phyloP scores from a whole-genome alignment of 2,797 vertebrate genomes.

The Scarus forsteni region DNA sequence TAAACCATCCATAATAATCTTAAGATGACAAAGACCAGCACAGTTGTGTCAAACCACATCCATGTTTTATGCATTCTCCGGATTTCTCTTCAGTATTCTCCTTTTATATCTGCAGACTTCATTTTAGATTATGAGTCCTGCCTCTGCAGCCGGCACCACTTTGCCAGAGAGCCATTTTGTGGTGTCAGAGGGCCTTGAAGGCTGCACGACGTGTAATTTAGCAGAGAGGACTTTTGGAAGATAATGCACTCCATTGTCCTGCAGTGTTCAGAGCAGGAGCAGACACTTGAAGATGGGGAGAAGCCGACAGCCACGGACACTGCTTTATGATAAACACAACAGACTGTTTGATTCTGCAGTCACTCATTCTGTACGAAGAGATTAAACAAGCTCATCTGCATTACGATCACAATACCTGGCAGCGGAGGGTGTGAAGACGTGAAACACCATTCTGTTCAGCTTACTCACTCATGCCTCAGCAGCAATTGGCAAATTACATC shows the following conservation, averaged over 20 bases:
- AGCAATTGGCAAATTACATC: slow-evolving; percentile 62
- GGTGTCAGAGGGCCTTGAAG: slow-evolving; percentile 18
- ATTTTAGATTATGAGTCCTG: slow-evolving; percentile 19
- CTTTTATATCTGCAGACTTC: slow-evolving; percentile 7
- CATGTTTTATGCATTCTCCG: not conserved
- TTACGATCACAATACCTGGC: slow-evolving; percentile 47
- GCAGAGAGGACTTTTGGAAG: slow-evolving; percentile 20
- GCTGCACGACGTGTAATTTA: slow-evolving; percentile 27
- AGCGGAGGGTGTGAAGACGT: slow-evolving; percentile 40
- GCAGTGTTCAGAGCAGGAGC: slow-evolving; percentile 20
- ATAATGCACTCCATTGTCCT: slow-evolving; percentile 24
- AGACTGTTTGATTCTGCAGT: slow-evolving; percentile 21
- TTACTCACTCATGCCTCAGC: slow-evolving; percentile 53
- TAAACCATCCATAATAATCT: no score
- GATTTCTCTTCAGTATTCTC: slow-evolving; percentile 17
- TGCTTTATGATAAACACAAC: not conserved
- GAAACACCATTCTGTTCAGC: slow-evolving; percentile 40
- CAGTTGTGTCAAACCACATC: no score
- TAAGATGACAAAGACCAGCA: no score
- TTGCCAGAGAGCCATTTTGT: slow-evolving; percentile 48
- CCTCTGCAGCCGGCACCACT: slow-evolving; percentile 25
- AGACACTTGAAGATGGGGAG: slow-evolving; percentile 8
- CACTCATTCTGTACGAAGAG: slow-evolving; percentile 17
- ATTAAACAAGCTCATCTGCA: slow-evolving; percentile 49
- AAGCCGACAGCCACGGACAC: slow-evolving; percentile 3